Evolutionary conservation across 2,113 vertebrate genomes (phyloP).

Genomic region (Baryphthengus martii): DNA sequence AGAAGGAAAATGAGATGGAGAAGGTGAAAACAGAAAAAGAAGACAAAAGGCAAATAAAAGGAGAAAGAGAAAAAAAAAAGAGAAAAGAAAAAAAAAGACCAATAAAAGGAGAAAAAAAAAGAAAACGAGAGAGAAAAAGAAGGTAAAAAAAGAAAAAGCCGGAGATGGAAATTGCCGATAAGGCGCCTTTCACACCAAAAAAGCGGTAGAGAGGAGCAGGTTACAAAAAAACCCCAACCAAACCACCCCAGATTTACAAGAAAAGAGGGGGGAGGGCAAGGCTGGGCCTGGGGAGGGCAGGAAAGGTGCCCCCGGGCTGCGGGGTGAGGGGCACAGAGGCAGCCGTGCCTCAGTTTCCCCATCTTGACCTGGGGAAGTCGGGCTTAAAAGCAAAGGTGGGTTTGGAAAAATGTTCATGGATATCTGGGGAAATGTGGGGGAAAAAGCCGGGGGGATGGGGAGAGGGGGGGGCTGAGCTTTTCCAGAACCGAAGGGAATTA

Average conservation of each 20-base stretch:
- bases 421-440: no score
- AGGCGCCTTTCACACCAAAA: not conserved
- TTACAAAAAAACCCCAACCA: slow-evolving; percentile 29
- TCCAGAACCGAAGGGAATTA: not conserved
- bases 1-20: not conserved
- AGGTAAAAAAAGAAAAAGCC: not conserved
- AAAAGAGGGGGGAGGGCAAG: not conserved
- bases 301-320: not conserved
- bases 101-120: no score
- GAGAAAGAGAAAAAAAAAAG: no score
- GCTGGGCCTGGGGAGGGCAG: not conserved
- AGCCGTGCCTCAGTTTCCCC: slow-evolving; percentile 7
- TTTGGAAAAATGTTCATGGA: no score
- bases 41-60: no score
- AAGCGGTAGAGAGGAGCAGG: not conserved
- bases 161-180: not conserved
- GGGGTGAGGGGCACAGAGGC: not conserved
- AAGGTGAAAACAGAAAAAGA: no score
- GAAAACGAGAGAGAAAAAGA: not conserved
- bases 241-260: slow-evolving; percentile 1
- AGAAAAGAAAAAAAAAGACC: no score
- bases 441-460: no score
- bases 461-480: not conserved
- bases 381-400: accelerated
- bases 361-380: accelerated